Percentiles rank a stretch among this genome's conserved stretches.
phyloP scores from a whole-genome alignment of 64 coral and sea anemone genomes.

The Pocillopora verrucosa region DNA sequence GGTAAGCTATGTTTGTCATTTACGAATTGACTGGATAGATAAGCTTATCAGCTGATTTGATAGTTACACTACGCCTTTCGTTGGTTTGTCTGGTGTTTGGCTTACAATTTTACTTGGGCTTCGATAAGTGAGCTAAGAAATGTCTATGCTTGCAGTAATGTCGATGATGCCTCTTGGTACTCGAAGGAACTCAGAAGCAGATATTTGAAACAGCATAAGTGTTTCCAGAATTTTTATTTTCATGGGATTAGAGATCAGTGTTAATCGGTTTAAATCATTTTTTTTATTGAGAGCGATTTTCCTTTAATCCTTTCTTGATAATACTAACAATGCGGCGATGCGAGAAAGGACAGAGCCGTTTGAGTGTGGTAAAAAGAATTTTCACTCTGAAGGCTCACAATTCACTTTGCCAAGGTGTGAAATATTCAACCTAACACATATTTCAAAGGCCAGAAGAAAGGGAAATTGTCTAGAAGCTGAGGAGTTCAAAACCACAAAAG shows the following conservation, averaged over 20 bases:
- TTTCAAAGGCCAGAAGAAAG: too few species aligned
- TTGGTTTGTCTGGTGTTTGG: background rate
- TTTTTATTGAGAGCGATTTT: slow-evolving; percentile 1
- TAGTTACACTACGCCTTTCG: background rate
- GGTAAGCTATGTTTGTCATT: background rate
- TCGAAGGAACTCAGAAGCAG: background rate
- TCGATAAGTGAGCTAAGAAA: background rate
- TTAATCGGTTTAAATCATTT: background rate
- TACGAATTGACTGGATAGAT: background rate
- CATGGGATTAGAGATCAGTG: background rate
- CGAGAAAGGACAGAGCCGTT: too few species aligned
- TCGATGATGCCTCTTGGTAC: background rate
- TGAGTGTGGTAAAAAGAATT: too few species aligned
- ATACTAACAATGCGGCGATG: too few species aligned
- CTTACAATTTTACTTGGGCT: background rate
- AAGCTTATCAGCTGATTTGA: background rate
- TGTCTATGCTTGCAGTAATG: background rate
- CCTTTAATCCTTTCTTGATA: background rate
- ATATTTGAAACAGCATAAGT: background rate
- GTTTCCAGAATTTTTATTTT: slow-evolving; percentile 10
- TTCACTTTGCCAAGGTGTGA: too few species aligned
- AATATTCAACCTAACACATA: too few species aligned
- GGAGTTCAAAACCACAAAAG: too few species aligned
- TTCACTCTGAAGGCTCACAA: too few species aligned
- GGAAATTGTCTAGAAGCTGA: too few species aligned